Evolutionary conservation across 2,888 invertebrate genomes (phyloP), one percentile per base, ranked within the genome.

Genomic region (Drosophila merina): DNA sequence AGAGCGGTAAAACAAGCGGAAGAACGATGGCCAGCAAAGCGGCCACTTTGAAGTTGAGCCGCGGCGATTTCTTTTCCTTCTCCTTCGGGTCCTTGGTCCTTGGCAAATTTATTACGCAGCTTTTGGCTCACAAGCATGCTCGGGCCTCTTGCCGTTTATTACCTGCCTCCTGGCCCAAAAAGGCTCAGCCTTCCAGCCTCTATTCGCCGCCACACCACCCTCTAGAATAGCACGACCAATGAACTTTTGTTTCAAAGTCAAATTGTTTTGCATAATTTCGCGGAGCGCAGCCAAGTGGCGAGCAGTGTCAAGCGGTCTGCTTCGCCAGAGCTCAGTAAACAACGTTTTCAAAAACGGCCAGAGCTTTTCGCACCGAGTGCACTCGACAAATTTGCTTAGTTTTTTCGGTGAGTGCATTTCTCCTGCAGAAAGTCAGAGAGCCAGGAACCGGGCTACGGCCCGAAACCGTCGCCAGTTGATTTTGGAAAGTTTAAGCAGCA

Each of bases 251-350:
- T 85, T 73, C 77, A 75, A 76, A 85, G 77, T 78, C 83, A 84
- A 84, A 85, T 77, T 83, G 79, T 81, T 81, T 74, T 74, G 79
- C 81, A 81, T 80, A 85, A 82, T 79, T 84, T 77, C 72, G 80
- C 62, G 45, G 60, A 40, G 51, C 58, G 78, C 76, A 75, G 57
- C 68, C 83, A 83, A 83, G 84, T 83, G 81, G 84, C 83, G 81
- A 75, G 71, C 79, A 75, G 79, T 79, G 79, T 82, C 80, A 82
- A 82, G 79, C 82, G 76, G 69, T 74, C 54, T 44, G 30, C 54
- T 10, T 36, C 9, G 30, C 33, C 56, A 38, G 20, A 28, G 20
- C 60, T 28, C 77, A 72, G 75, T 75, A 82, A 84, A 82, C 82
- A 76, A n/a, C 10, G 72, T 80, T 82, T 84, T 63, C 57, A 48